phyloP scores from a whole-genome alignment of 2,113 vertebrate species.

The Melanerpes formicivorus region DNA sequence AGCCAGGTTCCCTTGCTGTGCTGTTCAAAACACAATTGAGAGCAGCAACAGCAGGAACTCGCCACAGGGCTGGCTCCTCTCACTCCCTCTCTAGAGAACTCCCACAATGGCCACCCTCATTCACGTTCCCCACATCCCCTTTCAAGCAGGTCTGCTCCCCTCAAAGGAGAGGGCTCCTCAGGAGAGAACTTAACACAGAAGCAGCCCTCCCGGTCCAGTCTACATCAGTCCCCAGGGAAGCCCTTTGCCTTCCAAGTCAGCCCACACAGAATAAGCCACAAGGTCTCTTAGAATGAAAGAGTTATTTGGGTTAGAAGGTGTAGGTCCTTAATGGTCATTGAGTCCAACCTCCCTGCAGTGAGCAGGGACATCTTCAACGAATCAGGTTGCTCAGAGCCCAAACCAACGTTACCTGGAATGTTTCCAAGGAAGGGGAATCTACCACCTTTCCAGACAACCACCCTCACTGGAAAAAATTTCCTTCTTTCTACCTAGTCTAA shows the following conservation, averaged over 20 bases:
- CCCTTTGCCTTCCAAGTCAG: neutral
- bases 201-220: neutral
- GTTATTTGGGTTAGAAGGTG: neutral
- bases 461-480: neutral
- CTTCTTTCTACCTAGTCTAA: neutral
- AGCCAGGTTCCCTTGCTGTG: accelerated
- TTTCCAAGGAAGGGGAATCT: neutral
- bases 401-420: neutral
- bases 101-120: accelerated
- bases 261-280: neutral
- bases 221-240: neutral
- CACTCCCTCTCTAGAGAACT: neutral
- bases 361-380: neutral
- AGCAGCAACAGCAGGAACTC: neutral
- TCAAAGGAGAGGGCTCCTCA: neutral
- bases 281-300: neutral
- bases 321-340: too few relatives aligned
- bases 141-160: too few relatives aligned
- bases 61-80: neutral
- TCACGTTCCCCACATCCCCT: accelerated
- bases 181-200: too few relatives aligned
- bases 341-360: neutral
- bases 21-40: neutral
- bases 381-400: neutral
- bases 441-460: neutral